Evolutionary conservation across 2,888 invertebrate genomes (phyloP).

Genomic region (Sussaba pulchella): DNA sequence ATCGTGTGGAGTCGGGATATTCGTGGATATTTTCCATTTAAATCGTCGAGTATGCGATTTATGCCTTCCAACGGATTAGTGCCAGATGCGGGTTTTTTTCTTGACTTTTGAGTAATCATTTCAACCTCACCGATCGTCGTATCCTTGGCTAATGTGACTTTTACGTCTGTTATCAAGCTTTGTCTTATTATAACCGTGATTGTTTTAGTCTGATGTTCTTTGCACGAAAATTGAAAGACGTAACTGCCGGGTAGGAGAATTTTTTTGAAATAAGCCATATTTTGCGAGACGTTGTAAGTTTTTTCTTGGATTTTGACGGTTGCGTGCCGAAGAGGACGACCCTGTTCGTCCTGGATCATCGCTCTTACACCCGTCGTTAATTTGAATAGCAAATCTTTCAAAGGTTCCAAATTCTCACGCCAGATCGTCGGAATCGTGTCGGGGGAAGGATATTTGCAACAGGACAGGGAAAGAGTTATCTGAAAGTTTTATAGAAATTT

Average conservation of each 20-base stretch:
- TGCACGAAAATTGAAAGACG: constrained; percentile 87
- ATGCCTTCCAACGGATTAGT: constrained; percentile 57
- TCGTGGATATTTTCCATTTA: constrained; percentile 77
- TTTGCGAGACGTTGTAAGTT: constrained; percentile 88
- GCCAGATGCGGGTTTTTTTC: constrained; percentile 4
- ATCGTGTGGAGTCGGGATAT: constrained; percentile 77
- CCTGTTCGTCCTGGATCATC: constrained; percentile 87
- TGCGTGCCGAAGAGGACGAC: constrained; percentile 90
- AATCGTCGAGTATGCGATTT: constrained; percentile 73
- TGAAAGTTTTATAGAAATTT: constrained; percentile 61
- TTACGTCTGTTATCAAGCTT: constrained; percentile 81
- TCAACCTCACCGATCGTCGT: constrained; percentile 45
- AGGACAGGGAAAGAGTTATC: constrained; percentile 86
- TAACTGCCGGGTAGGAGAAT: constrained; percentile 90
- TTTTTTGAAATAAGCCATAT: constrained; percentile 90
- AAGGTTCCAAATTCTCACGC: constrained; percentile 80
- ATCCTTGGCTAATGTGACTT: constrained; percentile 75
- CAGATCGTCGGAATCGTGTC: constrained; percentile 80
- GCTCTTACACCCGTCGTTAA: constrained; percentile 79
- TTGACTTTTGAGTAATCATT: constrained; percentile 51
- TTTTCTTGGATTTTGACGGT: constrained; percentile 88
- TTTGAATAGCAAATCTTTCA: constrained; percentile 78
- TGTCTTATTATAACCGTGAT: constrained; percentile 84
- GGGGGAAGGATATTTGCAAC: constrained; percentile 92
- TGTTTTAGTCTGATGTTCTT: constrained; percentile 86